These are phyloP conservation scores for Calliopsis andreniformis DNA, from an alignment of 1,140 invertebrate species.

Conservation along the genomic window DNA sequence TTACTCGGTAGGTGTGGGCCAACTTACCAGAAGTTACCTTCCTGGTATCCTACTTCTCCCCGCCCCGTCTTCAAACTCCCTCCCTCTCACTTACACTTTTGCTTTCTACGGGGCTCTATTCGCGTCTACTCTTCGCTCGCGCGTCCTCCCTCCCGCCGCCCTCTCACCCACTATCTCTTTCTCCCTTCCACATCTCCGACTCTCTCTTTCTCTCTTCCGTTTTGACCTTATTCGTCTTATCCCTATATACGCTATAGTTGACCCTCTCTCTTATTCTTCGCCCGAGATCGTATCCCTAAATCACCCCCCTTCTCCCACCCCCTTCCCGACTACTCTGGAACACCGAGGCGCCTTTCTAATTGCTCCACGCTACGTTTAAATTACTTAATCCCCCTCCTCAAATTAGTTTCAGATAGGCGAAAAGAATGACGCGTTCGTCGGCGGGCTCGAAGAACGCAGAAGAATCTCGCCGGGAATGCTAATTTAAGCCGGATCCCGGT, in stretches of 20 bases:
- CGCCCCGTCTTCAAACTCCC: conserved; percentile 33
- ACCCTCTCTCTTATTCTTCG: conserved; percentile 75
- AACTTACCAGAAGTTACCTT: conserved; percentile 79
- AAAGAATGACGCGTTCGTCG: conserved; percentile 76
- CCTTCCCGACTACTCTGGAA: conserved; percentile 67
- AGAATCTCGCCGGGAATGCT: conserved; percentile 72
- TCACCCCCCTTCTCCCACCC: no score
- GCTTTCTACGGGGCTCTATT: conserved; percentile 45
- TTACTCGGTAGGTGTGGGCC: conserved; percentile 70
- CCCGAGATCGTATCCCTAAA: conserved; percentile 75
- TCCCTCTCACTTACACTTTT: conserved; percentile 49
- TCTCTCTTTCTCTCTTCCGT: conserved; percentile 37
- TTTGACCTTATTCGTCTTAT: conserved; percentile 49
- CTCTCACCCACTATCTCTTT: conserved; percentile 31
- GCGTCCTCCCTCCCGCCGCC: background rate
- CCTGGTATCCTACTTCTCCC: conserved; percentile 58
- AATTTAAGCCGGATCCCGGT: conserved; percentile 62
- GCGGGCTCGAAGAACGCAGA: conserved; percentile 58
- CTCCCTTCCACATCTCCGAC: background rate
- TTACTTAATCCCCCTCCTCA: conserved; percentile 74
- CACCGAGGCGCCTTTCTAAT: conserved; percentile 75
- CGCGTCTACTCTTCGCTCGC: background rate
- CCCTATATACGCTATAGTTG: conserved; percentile 61
- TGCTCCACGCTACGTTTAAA: conserved; percentile 79
- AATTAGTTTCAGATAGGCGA: conserved; percentile 79